Evolutionary conservation across 2,797 vertebrate genomes (phyloP).

Genomic region (Scolopax bukidnonensis): DNA sequence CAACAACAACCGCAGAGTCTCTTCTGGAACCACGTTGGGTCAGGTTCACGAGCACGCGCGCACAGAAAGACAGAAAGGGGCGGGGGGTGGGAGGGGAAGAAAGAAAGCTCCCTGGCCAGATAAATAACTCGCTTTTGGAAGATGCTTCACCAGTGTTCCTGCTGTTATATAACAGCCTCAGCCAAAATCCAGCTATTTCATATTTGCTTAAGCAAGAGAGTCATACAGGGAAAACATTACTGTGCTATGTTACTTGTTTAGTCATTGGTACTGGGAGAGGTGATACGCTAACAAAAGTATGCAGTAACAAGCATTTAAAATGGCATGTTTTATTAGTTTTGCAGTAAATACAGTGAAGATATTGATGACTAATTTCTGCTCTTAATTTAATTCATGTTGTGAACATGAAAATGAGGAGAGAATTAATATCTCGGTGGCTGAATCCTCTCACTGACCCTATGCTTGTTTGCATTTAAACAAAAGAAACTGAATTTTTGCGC

Average conservation of each 20-base stretch:
- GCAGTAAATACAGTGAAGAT: slow-evolving; percentile 3
- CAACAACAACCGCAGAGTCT: slow-evolving; percentile 72
- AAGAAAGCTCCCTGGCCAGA: slow-evolving; percentile 43
- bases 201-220: slow-evolving; percentile 47
- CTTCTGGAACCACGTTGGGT: slow-evolving; percentile 78
- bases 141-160: slow-evolving; percentile 63
- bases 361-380: not conserved
- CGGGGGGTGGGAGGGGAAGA: not conserved
- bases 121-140: slow-evolving; percentile 70
- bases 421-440: not conserved
- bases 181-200: slow-evolving; percentile 63
- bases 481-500: slow-evolving; percentile 22
- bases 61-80: not conserved
- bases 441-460: not conserved
- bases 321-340: slow-evolving; percentile 7
- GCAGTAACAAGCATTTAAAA: not conserved
- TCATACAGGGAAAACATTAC: slow-evolving; percentile 29
- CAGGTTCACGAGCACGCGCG: slow-evolving; percentile 62
- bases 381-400: slow-evolving; percentile 6
- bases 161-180: slow-evolving; percentile 60
- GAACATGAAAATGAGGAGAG: not conserved
- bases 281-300: slow-evolving; percentile 25
- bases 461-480: slow-evolving; percentile 6
- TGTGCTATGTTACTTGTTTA: slow-evolving; percentile 17
- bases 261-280: slow-evolving; percentile 52